These are phyloP conservation scores for Ennomos erosarius DNA, from an alignment of 2,888 invertebrate species.

Conservation along the genomic window DNA sequence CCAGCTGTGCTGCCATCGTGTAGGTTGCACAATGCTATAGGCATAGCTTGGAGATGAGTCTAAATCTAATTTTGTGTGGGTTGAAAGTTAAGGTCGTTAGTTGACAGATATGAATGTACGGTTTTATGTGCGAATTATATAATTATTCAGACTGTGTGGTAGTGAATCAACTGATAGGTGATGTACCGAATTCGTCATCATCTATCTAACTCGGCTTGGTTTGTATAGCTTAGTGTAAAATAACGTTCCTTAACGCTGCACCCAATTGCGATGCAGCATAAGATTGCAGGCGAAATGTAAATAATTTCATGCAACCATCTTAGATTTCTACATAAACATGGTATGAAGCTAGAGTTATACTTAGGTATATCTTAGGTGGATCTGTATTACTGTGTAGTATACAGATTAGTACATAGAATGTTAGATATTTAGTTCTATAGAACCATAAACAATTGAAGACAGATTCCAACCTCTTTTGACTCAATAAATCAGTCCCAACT, in stretches of 20 bases:
- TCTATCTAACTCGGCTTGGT: constrained; percentile 32
- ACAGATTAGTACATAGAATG: too few relatives aligned
- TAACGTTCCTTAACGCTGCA: constrained; percentile 59
- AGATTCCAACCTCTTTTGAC: background rate
- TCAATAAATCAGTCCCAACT: constrained; percentile 20
- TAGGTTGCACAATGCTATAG: constrained; percentile 67
- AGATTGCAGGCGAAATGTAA: constrained; percentile 57
- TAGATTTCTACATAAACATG: constrained; percentile 27
- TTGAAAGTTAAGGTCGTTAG: constrained; percentile 70
- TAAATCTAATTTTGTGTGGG: constrained; percentile 66
- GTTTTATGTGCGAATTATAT: constrained; percentile 62
- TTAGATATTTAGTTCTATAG: background rate
- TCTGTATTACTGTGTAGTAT: too few relatives aligned
- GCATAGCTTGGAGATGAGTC: constrained; percentile 70
- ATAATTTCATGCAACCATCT: constrained; percentile 54
- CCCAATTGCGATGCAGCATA: constrained; percentile 53
- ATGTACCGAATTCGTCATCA: constrained; percentile 31
- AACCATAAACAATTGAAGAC: too few relatives aligned
- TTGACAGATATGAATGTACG: constrained; percentile 74
- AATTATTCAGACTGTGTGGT: constrained; percentile 46
- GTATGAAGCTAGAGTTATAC: constrained; percentile 21
- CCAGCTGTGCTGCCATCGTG: constrained; percentile 61
- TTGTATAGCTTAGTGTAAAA: constrained; percentile 40
- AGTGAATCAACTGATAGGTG: constrained; percentile 54
- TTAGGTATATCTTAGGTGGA: too few relatives aligned